phyloP scores from a whole-genome alignment of 2,888 invertebrate genomes.

The Chaitophorus viminalis region DNA sequence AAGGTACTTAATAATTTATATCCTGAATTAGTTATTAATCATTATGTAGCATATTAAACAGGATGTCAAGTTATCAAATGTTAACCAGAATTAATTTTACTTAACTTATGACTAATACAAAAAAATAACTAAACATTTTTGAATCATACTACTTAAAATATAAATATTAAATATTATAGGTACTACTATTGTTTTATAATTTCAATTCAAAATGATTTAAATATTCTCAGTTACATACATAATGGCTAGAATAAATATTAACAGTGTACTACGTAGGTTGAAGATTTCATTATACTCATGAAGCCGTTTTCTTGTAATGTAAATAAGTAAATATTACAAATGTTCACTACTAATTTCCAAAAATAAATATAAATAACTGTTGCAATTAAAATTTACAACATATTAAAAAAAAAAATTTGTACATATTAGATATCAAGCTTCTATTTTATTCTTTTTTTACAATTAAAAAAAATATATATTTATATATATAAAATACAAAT shows the following conservation, averaged over 20 bases:
- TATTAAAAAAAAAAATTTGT: constrained; percentile 38
- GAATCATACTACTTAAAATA: not conserved
- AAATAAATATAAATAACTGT: constrained; percentile 29
- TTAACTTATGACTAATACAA: not conserved
- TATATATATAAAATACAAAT: constrained; percentile 52
- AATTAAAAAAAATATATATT: constrained; percentile 51
- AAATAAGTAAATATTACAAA: constrained; percentile 27
- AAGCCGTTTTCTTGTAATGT: not conserved
- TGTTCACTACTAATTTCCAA: constrained; percentile 9
- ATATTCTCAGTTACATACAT: constrained; percentile 1
- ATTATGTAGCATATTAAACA: not conserved
- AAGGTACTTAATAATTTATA: not conserved
- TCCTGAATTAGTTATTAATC: not conserved
- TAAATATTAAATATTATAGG: too few species aligned
- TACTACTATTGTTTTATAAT: not conserved
- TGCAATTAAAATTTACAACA: constrained; percentile 24
- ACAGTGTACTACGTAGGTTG: not conserved
- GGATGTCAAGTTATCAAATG: not conserved
- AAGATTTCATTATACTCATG: constrained; percentile 1
- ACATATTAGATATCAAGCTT: constrained; percentile 49
- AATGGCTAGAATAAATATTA: constrained; percentile 14
- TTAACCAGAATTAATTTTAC: not conserved
- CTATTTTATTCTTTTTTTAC: constrained; percentile 51
- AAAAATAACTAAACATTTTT: not conserved
- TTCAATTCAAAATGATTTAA: not conserved